Base-by-base conservation (phyloP, 2,888 invertebrate genomes). In the Ochlodes sylvanus region DNA sequence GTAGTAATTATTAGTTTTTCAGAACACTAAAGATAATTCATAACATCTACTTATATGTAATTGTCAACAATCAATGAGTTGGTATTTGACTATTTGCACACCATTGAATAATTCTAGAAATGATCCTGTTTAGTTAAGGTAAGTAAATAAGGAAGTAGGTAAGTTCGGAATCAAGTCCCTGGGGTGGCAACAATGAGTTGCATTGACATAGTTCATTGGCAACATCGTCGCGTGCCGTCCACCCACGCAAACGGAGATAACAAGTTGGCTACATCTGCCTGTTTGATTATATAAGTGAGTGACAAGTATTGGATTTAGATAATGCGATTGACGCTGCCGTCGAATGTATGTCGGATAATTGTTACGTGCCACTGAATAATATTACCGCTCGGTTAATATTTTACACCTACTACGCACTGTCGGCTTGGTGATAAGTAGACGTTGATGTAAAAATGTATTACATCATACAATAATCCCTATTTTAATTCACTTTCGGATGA, bases 231-330 rank as follows among this genome's bases (percentile, higher is more conserved):
- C 80, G 78, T 77, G 80, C 79, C 75, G 79, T 82, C 87, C 89
- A 87, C 87, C 92, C 90, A 90, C 90, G 91, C 90, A 89, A 86
- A 76, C 66, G 76, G 73, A 78, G 92, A 92, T 92, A 92, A 90
- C 90, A 91, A 90, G 90, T 89, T 88, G 82, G 83, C 84, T 74
- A 89, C 92, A 92, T 90, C 92, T 92, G 92, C 91, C 88, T 81
- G 76, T 85, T 81, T 79, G 87, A 87, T 70, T 68, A 69, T 87
- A 85, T 82, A 78, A 63, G 81, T 82, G 82, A 77, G 78, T 81
- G 79, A 78, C 80, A 79, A 79, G 79, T 82, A 79, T 76, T 69
- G 57, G 69, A 63, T 63, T 63, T 63, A 61, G 68, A 70, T 73
- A 71, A 69, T 63, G 41, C 64, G 54, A n/a, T 60, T 41, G 54